Evolutionary conservation across 2,113 vertebrate species (phyloP), one percentile per base, ranked within the genome.

Genomic region (Dipodomys ordii): DNA sequence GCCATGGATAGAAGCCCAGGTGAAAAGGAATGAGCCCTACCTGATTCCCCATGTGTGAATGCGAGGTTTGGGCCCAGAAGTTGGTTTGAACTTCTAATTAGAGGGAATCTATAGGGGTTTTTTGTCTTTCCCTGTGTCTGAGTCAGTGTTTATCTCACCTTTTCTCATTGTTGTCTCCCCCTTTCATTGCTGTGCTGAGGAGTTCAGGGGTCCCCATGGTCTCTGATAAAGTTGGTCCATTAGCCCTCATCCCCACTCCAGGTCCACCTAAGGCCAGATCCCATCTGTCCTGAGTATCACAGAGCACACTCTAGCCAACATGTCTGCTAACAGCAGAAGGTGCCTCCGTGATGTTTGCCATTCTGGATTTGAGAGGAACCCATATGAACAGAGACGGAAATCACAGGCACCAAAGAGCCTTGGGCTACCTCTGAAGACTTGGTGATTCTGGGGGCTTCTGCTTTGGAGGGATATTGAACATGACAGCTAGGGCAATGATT

Each of bases 361-460:
- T 0, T 2, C 2, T 4, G 6, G 25, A 35, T 2, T 20, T 32
- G 6, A 1, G 22, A 18, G 53, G n/a, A 7, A 3, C 22, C 22
- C 6, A 2, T 6, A n/a, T 0, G 8, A 65, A 27, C 39, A 64
- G 73, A 64, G 35, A 46, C 2, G 19, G 49, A 10, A 27, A 30
- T 12, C 53, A 3, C 4, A 27, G 6, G 20, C 25, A 1, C 16
- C 20, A 23, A 46, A 12, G 20, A 22, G 7, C 62, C 64, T 19
- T 4, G 11, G 18, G 2, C 68, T 64, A 15, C 35, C 23, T n/a
- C 20, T 32, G 6, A 32, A 69, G 73, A 2, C 44, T 57, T 53
- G 22, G 53, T 0, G 3, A 6, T 7, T 16, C 25, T 18, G 8
- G 30, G 39, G 7, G n/a, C 27, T 73, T 65, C 8, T 49, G 35